Evolutionary conservation across 2,113 vertebrate genomes (phyloP), one percentile per base, ranked within the genome.

Genomic region (Pteropus alecto): DNA sequence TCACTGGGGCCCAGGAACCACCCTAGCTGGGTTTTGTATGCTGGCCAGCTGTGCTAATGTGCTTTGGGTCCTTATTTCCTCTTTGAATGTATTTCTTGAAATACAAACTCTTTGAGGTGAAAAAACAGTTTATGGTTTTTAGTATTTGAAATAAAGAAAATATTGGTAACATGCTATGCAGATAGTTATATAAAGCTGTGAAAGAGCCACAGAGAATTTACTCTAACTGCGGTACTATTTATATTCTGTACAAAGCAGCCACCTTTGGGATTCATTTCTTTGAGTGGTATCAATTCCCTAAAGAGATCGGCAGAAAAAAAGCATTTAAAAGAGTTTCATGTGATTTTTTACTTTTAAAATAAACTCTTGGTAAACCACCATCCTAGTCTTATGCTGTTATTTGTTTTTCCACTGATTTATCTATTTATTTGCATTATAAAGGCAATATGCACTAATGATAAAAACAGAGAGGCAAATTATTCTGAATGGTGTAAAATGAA

Each of bases 141-240:
- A 81, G 63, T 94, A 67, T 77, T 95, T 79, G 84, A 83, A 85
- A 82, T 87, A 51, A 68, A 85, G 86, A 70, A 68, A 78, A 90
- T 51, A 90, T 41, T 73, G 33, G 51, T 60, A 38, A 83, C 85
- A 24, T 68, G 71, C 30, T 58, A 33, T 63, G 35, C 35, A 56
- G 56, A 68, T 21, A 26, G 46, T 87, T 87, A 33, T 8, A 7
- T 54, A 46, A 51, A 87, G 67, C 58, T 81, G 74, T 43, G 41
- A 68, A 81, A 86, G 30, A 79, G 24, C 51, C 67, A 8, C 73
- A 56, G 18, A 46, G n/a, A 67, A 76, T 54, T 24, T 22, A 19
- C 26, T 65, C 43, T 54, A 58, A 51, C 24, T 16, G 15, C 41
- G 8, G 51, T n/a, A 28, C 16, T 19, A 18, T 43, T 61, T 35